A percentile compares a stretch with the other conserved stretches of the same genome.
Conservation (phyloP, 1,140 invertebrate species). For the Geopemphigus sp. region DNA sequence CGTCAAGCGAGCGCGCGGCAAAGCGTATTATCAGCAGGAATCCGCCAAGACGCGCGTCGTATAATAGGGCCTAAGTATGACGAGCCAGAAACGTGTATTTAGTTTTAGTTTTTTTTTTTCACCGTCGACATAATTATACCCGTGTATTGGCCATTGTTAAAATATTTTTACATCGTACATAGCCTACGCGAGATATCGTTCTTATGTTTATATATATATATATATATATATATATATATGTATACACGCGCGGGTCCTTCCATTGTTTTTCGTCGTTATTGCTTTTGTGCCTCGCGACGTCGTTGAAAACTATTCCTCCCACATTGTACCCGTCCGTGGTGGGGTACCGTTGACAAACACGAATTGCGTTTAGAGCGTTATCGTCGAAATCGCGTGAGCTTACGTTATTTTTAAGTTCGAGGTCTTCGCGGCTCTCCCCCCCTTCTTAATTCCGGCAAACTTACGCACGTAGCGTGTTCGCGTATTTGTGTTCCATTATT, state of each 20-base stretch:
- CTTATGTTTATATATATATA: no score
- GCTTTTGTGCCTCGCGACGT: neutral
- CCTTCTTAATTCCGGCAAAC: neutral
- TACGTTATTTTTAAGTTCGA: constrained; percentile 16
- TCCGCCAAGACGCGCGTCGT: neutral
- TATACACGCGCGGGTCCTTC: neutral
- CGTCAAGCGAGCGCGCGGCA: neutral
- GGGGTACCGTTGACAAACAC: constrained; percentile 30
- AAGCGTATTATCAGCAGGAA: neutral
- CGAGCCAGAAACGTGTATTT: neutral
- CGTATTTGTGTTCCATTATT: no score
- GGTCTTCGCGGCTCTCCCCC: neutral
- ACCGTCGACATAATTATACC: constrained; percentile 3
- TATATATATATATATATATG: no score
- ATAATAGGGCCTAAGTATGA: neutral
- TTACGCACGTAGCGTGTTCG: no score
- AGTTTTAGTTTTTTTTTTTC: constrained; percentile 16
- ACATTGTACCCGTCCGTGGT: constrained; percentile 5
- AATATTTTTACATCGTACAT: neutral
- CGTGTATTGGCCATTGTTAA: constrained; percentile 35
- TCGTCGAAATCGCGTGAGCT: constrained; percentile 26
- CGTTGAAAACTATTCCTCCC: constrained; percentile 31
- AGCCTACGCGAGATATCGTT: neutral
- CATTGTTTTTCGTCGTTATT: constrained; percentile 19
- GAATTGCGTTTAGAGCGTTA: constrained; percentile 6